A percentile compares a stretch with the other conserved stretches of the same genome.
phyloP scores from a whole-genome alignment of 2,113 vertebrate species.

The Vimba vimba region DNA sequence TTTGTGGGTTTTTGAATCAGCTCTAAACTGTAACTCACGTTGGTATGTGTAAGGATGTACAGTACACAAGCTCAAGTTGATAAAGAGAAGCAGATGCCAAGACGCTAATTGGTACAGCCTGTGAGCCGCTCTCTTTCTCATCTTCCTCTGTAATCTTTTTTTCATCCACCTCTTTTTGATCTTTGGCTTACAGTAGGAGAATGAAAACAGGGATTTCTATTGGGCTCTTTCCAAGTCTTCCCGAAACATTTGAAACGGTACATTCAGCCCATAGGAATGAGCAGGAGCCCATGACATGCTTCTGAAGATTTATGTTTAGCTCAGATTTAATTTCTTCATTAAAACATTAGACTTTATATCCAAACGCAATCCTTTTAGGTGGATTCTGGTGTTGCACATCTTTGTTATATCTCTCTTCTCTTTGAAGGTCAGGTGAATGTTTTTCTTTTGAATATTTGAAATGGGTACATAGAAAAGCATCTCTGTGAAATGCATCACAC shows the following conservation, averaged over 20 bases:
- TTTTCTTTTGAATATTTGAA: slow-evolving; percentile 26
- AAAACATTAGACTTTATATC: neutral
- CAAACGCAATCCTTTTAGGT: neutral
- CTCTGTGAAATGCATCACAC: neutral
- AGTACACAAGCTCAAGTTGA: slow-evolving; percentile 7
- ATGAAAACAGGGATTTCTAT: slow-evolving; percentile 11
- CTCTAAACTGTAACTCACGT: neutral
- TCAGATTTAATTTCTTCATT: slow-evolving; percentile 15
- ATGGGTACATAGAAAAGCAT: neutral
- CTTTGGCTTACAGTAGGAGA: slow-evolving; percentile 18
- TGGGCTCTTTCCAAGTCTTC: slow-evolving; percentile 12
- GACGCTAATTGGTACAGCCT: slow-evolving; percentile 26
- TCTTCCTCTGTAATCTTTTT: slow-evolving; percentile 31
- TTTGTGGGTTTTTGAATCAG: slow-evolving; percentile 7
- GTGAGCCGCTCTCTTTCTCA: slow-evolving; percentile 25
- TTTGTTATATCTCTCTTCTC: slow-evolving; percentile 1
- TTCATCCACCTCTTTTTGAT: slow-evolving; percentile 40
- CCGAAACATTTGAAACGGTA: neutral
- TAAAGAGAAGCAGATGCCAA: slow-evolving; percentile 23
- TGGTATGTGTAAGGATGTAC: neutral
- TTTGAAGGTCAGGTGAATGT: slow-evolving; percentile 19
- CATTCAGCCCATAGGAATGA: slow-evolving; percentile 7
- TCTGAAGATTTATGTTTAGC: slow-evolving; percentile 20
- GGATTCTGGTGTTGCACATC: neutral
- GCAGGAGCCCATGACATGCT: neutral